Conservation (phyloP, 2,888 invertebrate species). For the Pseudococcus jackbeardsleyi region DNA sequence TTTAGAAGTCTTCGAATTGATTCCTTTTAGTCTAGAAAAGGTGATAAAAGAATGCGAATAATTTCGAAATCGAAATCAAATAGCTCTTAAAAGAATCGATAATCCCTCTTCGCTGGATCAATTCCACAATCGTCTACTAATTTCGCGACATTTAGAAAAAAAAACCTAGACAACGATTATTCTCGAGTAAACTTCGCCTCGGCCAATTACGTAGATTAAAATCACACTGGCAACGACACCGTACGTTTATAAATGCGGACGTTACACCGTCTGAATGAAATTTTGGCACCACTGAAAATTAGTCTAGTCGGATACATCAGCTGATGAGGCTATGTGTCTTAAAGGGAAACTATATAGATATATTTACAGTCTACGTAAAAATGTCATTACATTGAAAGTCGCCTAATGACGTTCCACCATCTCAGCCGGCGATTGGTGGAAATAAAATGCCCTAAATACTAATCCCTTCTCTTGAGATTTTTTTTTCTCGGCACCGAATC, state of each 20-base stretch:
- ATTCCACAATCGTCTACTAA: not conserved
- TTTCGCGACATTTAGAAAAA: not conserved
- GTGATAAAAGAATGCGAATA: not conserved
- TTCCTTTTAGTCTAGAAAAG: too few species aligned
- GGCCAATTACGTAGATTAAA: slow-evolving; percentile 10
- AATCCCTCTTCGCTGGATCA: too few species aligned
- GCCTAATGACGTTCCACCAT: not conserved
- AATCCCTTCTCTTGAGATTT: slow-evolving; percentile 43
- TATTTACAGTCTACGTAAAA: slow-evolving; percentile 17
- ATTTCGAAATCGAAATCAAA: not conserved
- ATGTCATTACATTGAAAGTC: slow-evolving; percentile 29
- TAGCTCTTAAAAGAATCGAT: too few species aligned
- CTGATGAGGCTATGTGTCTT: slow-evolving; percentile 27
- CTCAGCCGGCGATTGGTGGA: slow-evolving; percentile 30
- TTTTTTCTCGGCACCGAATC: slow-evolving; percentile 50
- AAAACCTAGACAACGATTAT: not conserved
- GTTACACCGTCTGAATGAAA: not conserved
- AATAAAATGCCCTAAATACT: slow-evolving; percentile 58
- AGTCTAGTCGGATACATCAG: slow-evolving; percentile 59
- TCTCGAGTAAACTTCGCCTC: not conserved
- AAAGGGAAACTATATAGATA: not conserved
- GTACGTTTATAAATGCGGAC: not conserved
- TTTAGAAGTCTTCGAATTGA: too few species aligned
- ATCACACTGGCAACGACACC: not conserved
- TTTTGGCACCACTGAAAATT: slow-evolving; percentile 55